Percentiles rank a stretch among this genome's conserved stretches.
phyloP scores from a whole-genome alignment of 2,113 vertebrate genomes.

The Uria lomvia region DNA sequence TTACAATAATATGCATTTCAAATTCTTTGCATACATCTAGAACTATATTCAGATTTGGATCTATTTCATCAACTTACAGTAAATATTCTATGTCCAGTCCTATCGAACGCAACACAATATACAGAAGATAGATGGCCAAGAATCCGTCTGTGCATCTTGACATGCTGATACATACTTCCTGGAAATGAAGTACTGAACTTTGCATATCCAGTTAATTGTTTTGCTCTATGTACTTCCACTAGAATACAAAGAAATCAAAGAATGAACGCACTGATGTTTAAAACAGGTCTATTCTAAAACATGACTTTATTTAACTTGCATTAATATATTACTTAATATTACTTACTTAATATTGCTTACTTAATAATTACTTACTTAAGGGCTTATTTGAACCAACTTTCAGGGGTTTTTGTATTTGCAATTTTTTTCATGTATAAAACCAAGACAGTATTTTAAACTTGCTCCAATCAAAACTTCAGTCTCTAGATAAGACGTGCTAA shows the following conservation, averaged over 20 bases:
- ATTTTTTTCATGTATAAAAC: background rate
- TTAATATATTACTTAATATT: background rate
- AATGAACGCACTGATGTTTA: background rate
- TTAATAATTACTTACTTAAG: background rate
- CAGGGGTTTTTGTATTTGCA: background rate
- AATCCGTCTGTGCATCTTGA: conserved; percentile 93
- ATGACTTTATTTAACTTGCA: background rate
- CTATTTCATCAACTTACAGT: conserved; percentile 83
- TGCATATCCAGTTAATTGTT: conserved; percentile 87
- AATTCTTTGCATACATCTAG: background rate
- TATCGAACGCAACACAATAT: conserved; percentile 98
- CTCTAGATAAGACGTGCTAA: background rate
- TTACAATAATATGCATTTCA: background rate
- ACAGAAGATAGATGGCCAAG: conserved; percentile 97
- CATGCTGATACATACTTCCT: conserved; percentile 89
- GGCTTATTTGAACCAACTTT: background rate
- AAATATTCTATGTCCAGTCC: conserved; percentile 95
- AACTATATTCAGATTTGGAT: background rate
- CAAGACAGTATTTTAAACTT: background rate
- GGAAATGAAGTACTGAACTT: conserved; percentile 87
- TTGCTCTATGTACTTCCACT: conserved; percentile 89
- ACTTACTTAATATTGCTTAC: too few species aligned
- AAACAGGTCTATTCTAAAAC: background rate
- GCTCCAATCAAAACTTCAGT: background rate
- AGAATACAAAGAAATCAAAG: conserved; percentile 50